These are phyloP conservation scores for Hypena proboscidalis DNA, from an alignment of 2,888 invertebrate genomes.

Conservation along the genomic window DNA sequence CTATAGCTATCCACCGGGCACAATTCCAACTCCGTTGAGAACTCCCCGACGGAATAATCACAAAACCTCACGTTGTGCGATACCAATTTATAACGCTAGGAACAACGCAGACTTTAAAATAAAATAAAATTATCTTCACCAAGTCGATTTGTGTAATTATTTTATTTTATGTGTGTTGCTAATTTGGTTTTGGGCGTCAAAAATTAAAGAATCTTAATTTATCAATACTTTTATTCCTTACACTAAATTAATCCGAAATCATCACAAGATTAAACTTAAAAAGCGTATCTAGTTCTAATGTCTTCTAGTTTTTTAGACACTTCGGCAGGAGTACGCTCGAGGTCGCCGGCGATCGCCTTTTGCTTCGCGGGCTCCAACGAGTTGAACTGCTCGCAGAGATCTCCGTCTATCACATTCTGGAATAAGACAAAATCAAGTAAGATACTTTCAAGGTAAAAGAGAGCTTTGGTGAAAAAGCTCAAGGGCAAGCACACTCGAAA, in stretches of 20 bases:
- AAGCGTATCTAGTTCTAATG: constrained; percentile 99
- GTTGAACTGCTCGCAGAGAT: constrained; percentile 99
- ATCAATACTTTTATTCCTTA: constrained; percentile 42
- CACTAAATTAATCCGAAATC: constrained; percentile 33
- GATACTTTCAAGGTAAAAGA: background rate
- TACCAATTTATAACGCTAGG: no score
- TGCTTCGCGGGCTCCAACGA: constrained; percentile 97
- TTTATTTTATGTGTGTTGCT: background rate
- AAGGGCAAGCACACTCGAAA: no score
- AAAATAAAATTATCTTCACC: no score
- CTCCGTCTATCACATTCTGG: constrained; percentile 99
- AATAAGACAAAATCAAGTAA: constrained; percentile 52
- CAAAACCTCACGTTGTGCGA: no score
- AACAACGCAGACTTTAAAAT: no score
- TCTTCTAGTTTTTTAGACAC: constrained; percentile 99
- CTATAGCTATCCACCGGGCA: no score
- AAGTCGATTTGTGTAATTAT: no score
- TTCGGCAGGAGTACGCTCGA: constrained; percentile 98
- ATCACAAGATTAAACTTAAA: constrained; percentile 86
- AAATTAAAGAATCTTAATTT: constrained; percentile 5
- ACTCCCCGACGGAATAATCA: no score
- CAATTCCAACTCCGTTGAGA: no score
- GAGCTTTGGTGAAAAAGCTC: no score
- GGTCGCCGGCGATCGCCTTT: constrained; percentile 96
- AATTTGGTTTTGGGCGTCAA: background rate